These are phyloP conservation scores for Xenops minutus DNA, from an alignment of 2,797 vertebrate species.

Conservation along the genomic window DNA sequence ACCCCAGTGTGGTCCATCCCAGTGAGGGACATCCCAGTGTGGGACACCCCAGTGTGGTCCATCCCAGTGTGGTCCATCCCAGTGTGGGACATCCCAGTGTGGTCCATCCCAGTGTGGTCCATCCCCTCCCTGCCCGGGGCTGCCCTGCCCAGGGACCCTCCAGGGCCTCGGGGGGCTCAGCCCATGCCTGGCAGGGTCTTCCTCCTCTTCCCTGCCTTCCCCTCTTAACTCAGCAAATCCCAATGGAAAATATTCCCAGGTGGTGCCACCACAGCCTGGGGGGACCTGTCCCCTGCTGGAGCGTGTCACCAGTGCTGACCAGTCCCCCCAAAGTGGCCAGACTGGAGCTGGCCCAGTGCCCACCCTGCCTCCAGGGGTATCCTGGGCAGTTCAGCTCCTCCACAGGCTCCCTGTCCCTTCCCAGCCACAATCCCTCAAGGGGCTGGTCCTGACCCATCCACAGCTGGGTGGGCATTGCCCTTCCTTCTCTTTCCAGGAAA, in stretches of 20 bases:
- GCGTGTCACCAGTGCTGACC: not conserved
- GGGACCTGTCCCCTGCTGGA: not conserved
- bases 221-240: not conserved
- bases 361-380: not conserved
- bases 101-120: not conserved
- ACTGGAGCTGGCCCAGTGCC: not conserved
- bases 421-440: rapidly evolving
- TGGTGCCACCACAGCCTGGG: not conserved
- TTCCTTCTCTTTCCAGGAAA: not conserved
- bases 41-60: too few relatives aligned
- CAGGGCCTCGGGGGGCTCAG: not conserved
- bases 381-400: not conserved
- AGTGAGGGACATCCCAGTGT: too few relatives aligned
- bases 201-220: not conserved
- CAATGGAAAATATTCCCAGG: not conserved
- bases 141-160: not conserved
- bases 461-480: not conserved
- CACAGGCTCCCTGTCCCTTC: not conserved
- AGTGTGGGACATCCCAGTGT: too few relatives aligned
- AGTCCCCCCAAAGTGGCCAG: not conserved
- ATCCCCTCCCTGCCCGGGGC: too few relatives aligned
- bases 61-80: too few relatives aligned
- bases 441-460: not conserved
- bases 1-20: too few relatives aligned
- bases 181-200: not conserved